Percentiles rank a stretch among this genome's conserved stretches.
These are phyloP conservation scores for Oligia strigilis DNA, from an alignment of 2,888 invertebrate species.

Conservation along the genomic window DNA sequence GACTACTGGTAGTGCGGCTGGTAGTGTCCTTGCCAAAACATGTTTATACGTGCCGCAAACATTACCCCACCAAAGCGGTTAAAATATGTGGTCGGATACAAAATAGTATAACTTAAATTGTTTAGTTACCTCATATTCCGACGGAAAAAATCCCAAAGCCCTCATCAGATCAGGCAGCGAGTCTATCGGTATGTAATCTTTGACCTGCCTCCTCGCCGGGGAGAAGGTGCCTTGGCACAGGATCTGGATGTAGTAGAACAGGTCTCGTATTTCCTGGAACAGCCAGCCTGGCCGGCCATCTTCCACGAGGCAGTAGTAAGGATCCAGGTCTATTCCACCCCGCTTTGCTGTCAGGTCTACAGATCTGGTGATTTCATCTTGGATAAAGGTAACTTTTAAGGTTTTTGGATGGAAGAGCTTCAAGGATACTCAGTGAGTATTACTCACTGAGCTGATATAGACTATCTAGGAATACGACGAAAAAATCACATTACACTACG, in stretches of 20 bases:
- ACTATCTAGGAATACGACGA: not conserved
- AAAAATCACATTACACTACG: not conserved
- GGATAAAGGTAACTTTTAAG: not conserved
- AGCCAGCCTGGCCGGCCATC: conserved; percentile 93
- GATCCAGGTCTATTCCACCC: conserved; percentile 91
- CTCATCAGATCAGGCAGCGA: conserved; percentile 94
- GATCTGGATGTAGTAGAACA: conserved; percentile 95
- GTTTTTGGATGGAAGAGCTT: not conserved
- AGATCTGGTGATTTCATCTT: conserved; percentile 77
- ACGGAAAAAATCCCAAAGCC: conserved; percentile 94
- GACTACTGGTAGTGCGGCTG: no score
- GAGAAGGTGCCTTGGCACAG: conserved; percentile 93
- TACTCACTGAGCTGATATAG: not conserved
- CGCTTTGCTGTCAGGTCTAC: conserved; percentile 86
- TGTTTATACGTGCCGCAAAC: not conserved
- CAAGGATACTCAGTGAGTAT: not conserved
- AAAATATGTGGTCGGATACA: not conserved
- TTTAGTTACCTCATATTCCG: conserved; percentile 92
- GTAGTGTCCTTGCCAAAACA: no score
- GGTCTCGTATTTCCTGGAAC: conserved; percentile 93
- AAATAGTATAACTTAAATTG: not conserved
- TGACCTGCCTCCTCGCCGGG: conserved; percentile 91
- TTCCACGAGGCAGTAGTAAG: conserved; percentile 93
- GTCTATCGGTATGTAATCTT: conserved; percentile 91
- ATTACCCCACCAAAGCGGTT: not conserved